Conservation (phyloP, 2,113 vertebrate genomes). For the Rhinoderma darwinii region DNA sequence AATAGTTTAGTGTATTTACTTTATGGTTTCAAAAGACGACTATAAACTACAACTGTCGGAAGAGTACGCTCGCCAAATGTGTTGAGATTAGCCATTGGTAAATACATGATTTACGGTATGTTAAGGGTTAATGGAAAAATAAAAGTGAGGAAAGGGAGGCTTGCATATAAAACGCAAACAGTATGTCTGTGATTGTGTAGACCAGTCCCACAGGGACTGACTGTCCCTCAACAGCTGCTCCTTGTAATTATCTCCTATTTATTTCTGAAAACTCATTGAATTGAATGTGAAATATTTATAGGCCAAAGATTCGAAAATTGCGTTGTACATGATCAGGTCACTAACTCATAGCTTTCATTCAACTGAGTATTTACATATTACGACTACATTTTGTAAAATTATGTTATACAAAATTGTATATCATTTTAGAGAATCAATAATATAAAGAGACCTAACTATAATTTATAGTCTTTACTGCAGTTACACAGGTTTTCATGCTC, state of each 20-base stretch:
- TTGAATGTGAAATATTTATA: conserved; percentile 75
- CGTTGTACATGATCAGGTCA: neutral
- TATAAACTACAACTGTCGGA: neutral
- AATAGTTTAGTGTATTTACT: neutral
- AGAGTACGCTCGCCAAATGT: neutral
- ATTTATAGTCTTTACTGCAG: neutral
- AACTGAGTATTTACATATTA: neutral
- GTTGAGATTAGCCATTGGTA: neutral
- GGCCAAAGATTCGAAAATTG: conserved; percentile 30
- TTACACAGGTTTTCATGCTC: neutral
- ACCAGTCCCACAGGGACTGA: conserved; percentile 67
- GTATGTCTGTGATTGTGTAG: conserved; percentile 26
- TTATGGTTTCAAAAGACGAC: neutral
- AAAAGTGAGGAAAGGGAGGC: neutral
- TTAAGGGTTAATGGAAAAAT: conserved; percentile 20
- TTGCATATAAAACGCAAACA: conserved; percentile 6
- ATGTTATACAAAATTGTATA: neutral
- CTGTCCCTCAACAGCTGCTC: conserved; percentile 68
- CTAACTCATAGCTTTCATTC: neutral
- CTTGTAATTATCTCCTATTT: conserved; percentile 65
- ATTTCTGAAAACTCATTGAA: conserved; percentile 64
- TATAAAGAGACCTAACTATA: neutral
- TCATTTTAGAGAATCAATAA: neutral
- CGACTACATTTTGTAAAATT: neutral
- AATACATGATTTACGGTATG: neutral